Base-by-base conservation (phyloP, 2,113 vertebrate species). In the Hippocampus mohnikei region DNA sequence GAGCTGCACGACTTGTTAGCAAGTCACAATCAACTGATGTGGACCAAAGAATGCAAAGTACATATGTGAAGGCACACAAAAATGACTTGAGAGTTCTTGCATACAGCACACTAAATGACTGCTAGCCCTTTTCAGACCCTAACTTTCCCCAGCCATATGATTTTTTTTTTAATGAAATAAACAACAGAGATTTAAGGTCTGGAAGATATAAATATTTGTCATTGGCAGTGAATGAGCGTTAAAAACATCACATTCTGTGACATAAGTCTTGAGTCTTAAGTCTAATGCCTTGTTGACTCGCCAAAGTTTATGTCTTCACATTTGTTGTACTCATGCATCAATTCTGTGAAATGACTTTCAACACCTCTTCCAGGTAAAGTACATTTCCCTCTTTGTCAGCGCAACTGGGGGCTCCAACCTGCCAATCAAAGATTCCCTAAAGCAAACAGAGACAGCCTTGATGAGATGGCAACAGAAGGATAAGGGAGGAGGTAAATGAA, bases 381-480 rank as follows among this genome's bases (percentile, higher is more conserved):
- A 8, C 63, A 37, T 78, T 75, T 82, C 75, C 44, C 58, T 73
- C 78, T 82, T 61, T 76, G 76, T 83, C 79, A 64, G 52, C 44
- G 40, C 46, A 48, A 41, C 73, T 72, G 76, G 5, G 41, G 71
- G 29, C 76, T 83, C 76, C 25, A 80, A 65, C 64, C 77, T 73
- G 84, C 69, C 86, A 84, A 83, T 86, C 78, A 82, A 77, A 78
- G 63, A 74, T 64, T 72, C 33, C 66, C 78, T 58, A 70, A 73
- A 79, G 72, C 66, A 69, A 76, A 84, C 50, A 68, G 50, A 73
- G 20, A 69, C 23, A 50, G 73, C 67, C 76, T 65, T 61, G 66
- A 66, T 77, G 62, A 74, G 74, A 61, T 53, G 53, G 48, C 18
- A 75, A 69, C 29, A 68, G 69, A 81, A 74, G 1, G 46, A 75